Evolutionary conservation across 1,140 invertebrate genomes (phyloP).

Genomic region (Belonocnema kinseyi): DNA sequence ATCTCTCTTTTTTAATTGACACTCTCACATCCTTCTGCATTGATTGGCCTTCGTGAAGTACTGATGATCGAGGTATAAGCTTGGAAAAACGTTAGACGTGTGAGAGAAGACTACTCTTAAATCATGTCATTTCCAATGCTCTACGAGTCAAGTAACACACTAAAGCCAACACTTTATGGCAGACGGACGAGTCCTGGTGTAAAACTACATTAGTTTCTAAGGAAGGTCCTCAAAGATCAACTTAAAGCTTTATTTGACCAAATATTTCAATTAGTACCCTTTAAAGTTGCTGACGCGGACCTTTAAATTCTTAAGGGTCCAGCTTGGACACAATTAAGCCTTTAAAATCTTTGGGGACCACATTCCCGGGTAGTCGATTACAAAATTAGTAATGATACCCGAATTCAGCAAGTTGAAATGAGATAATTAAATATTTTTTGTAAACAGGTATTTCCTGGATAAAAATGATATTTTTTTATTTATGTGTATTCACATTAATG

Average conservation of each 20-base stretch:
- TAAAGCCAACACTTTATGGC: background rate
- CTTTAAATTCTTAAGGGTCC: too few species aligned
- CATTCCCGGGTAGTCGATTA: too few species aligned
- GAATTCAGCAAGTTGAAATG: too few species aligned
- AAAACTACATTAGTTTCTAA: background rate
- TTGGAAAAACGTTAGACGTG: background rate
- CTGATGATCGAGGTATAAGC: background rate
- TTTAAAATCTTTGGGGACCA: too few species aligned
- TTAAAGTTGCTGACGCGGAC: too few species aligned
- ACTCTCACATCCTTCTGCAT: background rate
- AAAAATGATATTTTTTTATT: background rate
- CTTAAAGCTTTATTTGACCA: too few species aligned
- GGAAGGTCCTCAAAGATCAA: too few species aligned
- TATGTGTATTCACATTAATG: background rate
- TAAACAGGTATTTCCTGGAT: background rate
- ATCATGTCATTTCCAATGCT: background rate
- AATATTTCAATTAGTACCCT: too few species aligned
- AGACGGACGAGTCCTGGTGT: background rate
- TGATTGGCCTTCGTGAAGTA: background rate
- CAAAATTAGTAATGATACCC: too few species aligned
- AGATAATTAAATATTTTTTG: too few species aligned
- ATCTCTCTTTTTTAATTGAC: conserved; percentile 12
- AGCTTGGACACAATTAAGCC: too few species aligned
- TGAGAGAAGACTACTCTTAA: background rate
- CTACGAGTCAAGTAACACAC: background rate